Evolutionary conservation across 2,113 vertebrate genomes (phyloP).

Genomic region (Amphiprion ocellaris): DNA sequence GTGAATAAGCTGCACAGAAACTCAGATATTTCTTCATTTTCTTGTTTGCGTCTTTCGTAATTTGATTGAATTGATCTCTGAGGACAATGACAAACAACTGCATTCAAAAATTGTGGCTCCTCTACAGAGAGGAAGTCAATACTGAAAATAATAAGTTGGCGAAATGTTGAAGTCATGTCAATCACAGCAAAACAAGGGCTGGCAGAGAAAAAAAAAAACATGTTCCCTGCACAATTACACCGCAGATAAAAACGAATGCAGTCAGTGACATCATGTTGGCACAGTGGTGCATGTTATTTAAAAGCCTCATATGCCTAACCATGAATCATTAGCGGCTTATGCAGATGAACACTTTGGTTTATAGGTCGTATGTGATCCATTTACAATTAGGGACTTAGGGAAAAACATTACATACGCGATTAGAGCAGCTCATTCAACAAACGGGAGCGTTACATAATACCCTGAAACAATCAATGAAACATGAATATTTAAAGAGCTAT

Average conservation of each 20-base stretch:
- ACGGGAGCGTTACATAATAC: constrained; percentile 51
- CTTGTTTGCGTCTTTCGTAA: constrained; percentile 31
- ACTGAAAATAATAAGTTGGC: constrained; percentile 49
- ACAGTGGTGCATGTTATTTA: constrained; percentile 46
- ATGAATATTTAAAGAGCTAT: constrained; percentile 53
- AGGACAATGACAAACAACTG: constrained; percentile 51
- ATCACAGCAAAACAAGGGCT: constrained; percentile 32
- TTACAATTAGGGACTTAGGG: constrained; percentile 40
- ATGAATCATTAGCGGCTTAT: constrained; percentile 70
- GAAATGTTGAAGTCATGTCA: constrained; percentile 40
- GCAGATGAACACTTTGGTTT: constrained; percentile 61
- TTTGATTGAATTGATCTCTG: constrained; percentile 44
- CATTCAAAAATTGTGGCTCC: constrained; percentile 36
- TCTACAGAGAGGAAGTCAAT: constrained; percentile 48
- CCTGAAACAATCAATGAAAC: constrained; percentile 52
- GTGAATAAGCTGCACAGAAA: constrained; percentile 13
- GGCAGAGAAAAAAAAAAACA: constrained; percentile 28
- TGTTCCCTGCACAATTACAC: constrained; percentile 32
- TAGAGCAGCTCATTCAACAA: constrained; percentile 45
- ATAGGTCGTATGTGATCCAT: constrained; percentile 51
- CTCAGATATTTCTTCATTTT: background rate
- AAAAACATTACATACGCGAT: constrained; percentile 10
- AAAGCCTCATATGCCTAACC: constrained; percentile 43
- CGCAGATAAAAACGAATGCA: constrained; percentile 55
- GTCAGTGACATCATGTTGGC: constrained; percentile 33